Percentiles rank a stretch among this genome's conserved stretches.
These are phyloP conservation scores for Mastacembelus armatus DNA, from an alignment of 2,797 vertebrate genomes.

Conservation along the genomic window DNA sequence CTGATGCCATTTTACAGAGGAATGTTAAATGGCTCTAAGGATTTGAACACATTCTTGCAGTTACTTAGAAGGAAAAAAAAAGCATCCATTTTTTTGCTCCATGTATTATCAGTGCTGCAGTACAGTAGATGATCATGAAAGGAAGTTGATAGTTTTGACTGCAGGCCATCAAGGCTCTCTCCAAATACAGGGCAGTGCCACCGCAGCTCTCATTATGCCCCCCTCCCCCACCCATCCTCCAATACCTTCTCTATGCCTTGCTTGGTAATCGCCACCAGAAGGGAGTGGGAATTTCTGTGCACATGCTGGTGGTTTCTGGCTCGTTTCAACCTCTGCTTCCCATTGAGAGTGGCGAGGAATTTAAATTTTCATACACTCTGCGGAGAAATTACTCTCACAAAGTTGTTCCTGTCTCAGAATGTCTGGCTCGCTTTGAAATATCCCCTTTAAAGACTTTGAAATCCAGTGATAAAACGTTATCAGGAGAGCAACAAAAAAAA, in stretches of 20 bases:
- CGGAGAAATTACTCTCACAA: slow-evolving; percentile 59
- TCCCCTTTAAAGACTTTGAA: slow-evolving; percentile 63
- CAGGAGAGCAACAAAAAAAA: slow-evolving; percentile 44
- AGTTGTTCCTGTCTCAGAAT: slow-evolving; percentile 59
- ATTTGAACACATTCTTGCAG: slow-evolving; percentile 45
- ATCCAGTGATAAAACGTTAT: slow-evolving; percentile 75
- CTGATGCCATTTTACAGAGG: slow-evolving; percentile 63
- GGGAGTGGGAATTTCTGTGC: slow-evolving; percentile 75
- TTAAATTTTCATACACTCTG: slow-evolving; percentile 70
- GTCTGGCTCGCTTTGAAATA: slow-evolving; percentile 69
- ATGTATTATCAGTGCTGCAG: slow-evolving; percentile 59
- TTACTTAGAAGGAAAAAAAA: slow-evolving; percentile 41
- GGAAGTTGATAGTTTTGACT: slow-evolving; percentile 73
- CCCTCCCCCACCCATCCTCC: slow-evolving; percentile 17
- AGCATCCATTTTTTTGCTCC: slow-evolving; percentile 55
- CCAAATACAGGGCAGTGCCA: slow-evolving; percentile 76
- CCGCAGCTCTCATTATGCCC: slow-evolving; percentile 68
- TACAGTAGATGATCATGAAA: slow-evolving; percentile 79
- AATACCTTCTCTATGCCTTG: slow-evolving; percentile 48
- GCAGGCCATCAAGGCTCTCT: slow-evolving; percentile 61
- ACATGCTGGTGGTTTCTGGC: slow-evolving; percentile 80
- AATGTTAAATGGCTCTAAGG: slow-evolving; percentile 67
- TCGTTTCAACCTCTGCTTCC: slow-evolving; percentile 75
- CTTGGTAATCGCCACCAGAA: slow-evolving; percentile 81
- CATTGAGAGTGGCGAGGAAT: slow-evolving; percentile 69